Percentiles rank a stretch among this genome's conserved stretches.
Conservation (phyloP, 2,113 vertebrate species). For the Spermophilus dauricus region DNA sequence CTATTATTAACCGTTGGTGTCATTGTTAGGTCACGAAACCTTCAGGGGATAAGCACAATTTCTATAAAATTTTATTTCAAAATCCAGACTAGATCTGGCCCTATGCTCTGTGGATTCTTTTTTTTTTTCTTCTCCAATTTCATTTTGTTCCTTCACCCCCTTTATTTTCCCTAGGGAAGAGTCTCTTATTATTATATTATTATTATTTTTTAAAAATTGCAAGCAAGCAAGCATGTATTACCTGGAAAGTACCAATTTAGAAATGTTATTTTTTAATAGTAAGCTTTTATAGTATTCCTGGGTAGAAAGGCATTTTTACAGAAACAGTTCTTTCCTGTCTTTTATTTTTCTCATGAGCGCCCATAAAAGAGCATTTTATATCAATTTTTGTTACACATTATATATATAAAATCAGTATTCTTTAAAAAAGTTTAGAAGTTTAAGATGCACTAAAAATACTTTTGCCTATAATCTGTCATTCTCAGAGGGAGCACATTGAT, state of each 20-base stretch:
- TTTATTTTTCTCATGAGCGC: constrained; percentile 69
- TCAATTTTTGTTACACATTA: constrained; percentile 49
- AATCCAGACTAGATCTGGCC: neutral
- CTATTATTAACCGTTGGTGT: neutral
- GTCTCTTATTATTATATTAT: constrained; percentile 43
- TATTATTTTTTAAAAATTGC: constrained; percentile 33
- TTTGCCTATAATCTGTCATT: neutral
- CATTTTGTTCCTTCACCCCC: neutral
- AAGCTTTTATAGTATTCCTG: constrained; percentile 69
- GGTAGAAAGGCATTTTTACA: constrained; percentile 72
- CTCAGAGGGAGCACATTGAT: neutral
- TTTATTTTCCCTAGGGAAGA: constrained; percentile 62
- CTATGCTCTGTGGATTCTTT: neutral
- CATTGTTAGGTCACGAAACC: constrained; percentile 40
- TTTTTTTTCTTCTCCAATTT: neutral
- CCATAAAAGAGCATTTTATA: constrained; percentile 58
- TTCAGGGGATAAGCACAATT: neutral
- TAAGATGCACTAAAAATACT: constrained; percentile 11
- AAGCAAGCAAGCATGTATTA: constrained; percentile 48
- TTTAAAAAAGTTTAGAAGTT: constrained; percentile 56
- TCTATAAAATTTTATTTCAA: constrained; percentile 42
- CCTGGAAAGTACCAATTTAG: constrained; percentile 57
- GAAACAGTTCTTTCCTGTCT: constrained; percentile 50
- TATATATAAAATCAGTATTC: constrained; percentile 49
- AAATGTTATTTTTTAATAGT: constrained; percentile 65